Evolutionary conservation across 2,113 vertebrate species (phyloP).

Genomic region (Orthonyx spaldingii): DNA sequence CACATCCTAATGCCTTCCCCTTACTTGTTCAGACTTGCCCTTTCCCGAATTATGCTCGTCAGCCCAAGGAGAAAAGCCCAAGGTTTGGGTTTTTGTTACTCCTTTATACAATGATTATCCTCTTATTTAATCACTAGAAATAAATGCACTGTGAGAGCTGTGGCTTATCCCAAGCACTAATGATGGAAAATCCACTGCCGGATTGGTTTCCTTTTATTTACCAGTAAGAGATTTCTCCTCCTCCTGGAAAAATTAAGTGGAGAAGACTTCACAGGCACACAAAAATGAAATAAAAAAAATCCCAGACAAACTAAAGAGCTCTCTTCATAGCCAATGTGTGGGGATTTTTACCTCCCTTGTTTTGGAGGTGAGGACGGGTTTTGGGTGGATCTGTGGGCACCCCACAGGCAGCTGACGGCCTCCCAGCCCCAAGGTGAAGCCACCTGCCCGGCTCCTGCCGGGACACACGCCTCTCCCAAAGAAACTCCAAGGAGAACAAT

Average conservation of each 20-base stretch:
- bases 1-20: background rate
- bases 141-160: background rate
- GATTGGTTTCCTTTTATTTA: constrained; percentile 9
- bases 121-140: constrained; percentile 46
- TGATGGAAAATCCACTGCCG: background rate
- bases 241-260: background rate
- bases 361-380: background rate
- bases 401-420: background rate
- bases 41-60: background rate
- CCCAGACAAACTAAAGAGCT: background rate
- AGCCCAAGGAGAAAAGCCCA: constrained; percentile 21
- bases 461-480: background rate
- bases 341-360: no score
- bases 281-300: background rate
- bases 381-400: background rate
- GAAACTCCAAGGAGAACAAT: background rate
- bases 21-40: constrained; percentile 59
- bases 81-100: background rate
- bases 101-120: constrained; percentile 7
- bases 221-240: background rate
- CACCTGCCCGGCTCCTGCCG: background rate
- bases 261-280: background rate
- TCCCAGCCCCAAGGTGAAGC: background rate
- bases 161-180: constrained; percentile 22
- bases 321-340: fast-evolving